phyloP scores from a whole-genome alignment of 1,140 invertebrate genomes.

The Drosophila grimshawi region DNA sequence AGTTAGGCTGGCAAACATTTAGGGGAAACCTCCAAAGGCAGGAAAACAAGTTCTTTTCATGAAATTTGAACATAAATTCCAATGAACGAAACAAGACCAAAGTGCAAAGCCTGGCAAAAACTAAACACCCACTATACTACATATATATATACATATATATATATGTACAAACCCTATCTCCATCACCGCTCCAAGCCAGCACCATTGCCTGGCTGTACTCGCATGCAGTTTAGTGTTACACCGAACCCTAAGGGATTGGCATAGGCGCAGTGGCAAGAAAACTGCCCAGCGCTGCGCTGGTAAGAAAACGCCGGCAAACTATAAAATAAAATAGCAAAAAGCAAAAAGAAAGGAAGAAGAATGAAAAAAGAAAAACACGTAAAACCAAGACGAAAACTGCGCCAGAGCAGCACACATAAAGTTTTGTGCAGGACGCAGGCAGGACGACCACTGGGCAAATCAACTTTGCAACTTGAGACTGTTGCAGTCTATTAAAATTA shows the following conservation, averaged over 20 bases:
- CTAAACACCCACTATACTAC: slow-evolving; percentile 18
- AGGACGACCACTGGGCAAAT: slow-evolving; percentile 73
- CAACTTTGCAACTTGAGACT: slow-evolving; percentile 78
- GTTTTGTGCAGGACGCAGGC: slow-evolving; percentile 30
- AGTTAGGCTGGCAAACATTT: slow-evolving; percentile 22
- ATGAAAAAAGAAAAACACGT: no score
- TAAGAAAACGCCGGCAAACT: slow-evolving; percentile 67
- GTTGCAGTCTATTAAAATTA: slow-evolving; percentile 79
- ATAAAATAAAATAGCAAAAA: slow-evolving; percentile 58
- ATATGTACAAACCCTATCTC: no score
- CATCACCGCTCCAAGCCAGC: not conserved
- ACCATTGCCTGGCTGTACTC: slow-evolving; percentile 14
- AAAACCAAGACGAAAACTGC: slow-evolving; percentile 20
- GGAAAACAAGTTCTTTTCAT: slow-evolving; percentile 76
- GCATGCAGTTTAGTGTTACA: slow-evolving; percentile 73
- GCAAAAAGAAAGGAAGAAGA: not conserved
- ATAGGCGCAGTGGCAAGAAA: slow-evolving; percentile 40
- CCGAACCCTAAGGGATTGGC: slow-evolving; percentile 45
- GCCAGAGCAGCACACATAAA: slow-evolving; percentile 25
- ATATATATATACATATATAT: not conserved
- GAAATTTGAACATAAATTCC: slow-evolving; percentile 79
- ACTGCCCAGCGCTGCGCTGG: slow-evolving; percentile 53
- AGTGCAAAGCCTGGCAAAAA: slow-evolving; percentile 60
- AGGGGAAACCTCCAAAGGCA: slow-evolving; percentile 40
- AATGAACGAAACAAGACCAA: slow-evolving; percentile 76